These are phyloP conservation scores for Tromatobia lineatoria DNA, from an alignment of 2,888 invertebrate genomes.

Conservation along the genomic window DNA sequence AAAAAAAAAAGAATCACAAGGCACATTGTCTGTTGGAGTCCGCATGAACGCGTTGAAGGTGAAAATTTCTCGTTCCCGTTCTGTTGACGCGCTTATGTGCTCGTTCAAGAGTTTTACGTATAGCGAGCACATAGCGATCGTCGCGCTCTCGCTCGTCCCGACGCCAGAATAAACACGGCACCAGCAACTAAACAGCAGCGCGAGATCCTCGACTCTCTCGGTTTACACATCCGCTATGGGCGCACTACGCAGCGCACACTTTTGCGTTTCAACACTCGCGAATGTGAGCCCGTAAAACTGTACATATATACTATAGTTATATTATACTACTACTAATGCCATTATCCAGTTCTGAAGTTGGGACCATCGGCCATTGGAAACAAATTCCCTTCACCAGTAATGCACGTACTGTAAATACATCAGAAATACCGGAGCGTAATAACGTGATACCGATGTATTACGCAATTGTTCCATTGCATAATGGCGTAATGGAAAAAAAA, in stretches of 20 bases:
- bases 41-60: neutral
- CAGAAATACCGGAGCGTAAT: neutral
- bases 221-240: slow-evolving; percentile 33
- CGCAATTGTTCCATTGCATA: too few relatives aligned
- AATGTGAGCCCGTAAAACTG: slow-evolving; percentile 12
- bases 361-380: slow-evolving; percentile 18
- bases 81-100: slow-evolving; percentile 25
- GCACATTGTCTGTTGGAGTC: neutral
- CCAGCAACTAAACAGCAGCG: slow-evolving; percentile 8
- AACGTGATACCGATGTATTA: neutral
- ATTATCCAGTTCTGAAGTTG: slow-evolving; percentile 24
- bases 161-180: slow-evolving; percentile 24
- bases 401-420: neutral
- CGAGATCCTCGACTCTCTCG: slow-evolving; percentile 11
- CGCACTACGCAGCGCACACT: neutral
- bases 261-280: slow-evolving; percentile 17
- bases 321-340: slow-evolving; percentile 21
- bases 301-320: neutral
- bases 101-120: slow-evolving; percentile 26
- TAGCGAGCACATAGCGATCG: neutral
- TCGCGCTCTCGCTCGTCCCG: neutral
- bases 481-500: neutral
- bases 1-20: neutral
- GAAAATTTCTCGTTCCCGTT: slow-evolving; percentile 4
- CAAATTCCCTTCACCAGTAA: neutral